A percentile compares a stretch with the other conserved stretches of the same genome.
These are phyloP conservation scores for Penaeus japonicus DNA, from an alignment of 1,140 invertebrate species.

Conservation along the genomic window DNA sequence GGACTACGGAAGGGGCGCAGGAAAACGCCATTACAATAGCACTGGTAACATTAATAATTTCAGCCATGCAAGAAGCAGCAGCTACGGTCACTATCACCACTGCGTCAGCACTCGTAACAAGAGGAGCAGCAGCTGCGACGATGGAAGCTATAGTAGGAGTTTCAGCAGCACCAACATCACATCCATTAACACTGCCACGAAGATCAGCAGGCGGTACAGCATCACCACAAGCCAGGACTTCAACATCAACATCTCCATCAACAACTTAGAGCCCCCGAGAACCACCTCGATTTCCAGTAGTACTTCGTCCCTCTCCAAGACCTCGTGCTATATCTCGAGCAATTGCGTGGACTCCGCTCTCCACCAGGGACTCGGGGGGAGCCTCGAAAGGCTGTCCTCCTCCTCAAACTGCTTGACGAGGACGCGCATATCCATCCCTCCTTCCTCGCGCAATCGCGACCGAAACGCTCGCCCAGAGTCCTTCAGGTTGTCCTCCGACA, in stretches of 20 bases:
- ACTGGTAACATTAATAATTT: no score
- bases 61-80: no score
- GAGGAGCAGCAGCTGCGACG: not conserved
- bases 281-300: not conserved
- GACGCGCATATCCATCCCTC: conserved; percentile 36
- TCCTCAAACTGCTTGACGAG: not conserved
- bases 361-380: conserved; percentile 2
- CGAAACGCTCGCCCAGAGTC: conserved; percentile 39
- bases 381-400: not conserved
- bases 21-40: no score
- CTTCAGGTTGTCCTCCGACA: conserved; percentile 41
- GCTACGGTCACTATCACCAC: no score
- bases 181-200: not conserved
- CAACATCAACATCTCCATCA: conserved; percentile 45
- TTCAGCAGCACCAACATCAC: not conserved
- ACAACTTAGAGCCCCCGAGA: not conserved
- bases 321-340: no score
- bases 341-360: not conserved
- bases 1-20: no score
- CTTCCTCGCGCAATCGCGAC: conserved; percentile 31
- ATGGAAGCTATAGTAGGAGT: not conserved
- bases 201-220: conserved; percentile 18
- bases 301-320: conserved; percentile 27
- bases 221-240: conserved; percentile 44
- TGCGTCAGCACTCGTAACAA: not conserved